Evolutionary conservation across 2,888 invertebrate genomes (phyloP).

Genomic region (Xanthorhoe designata): DNA sequence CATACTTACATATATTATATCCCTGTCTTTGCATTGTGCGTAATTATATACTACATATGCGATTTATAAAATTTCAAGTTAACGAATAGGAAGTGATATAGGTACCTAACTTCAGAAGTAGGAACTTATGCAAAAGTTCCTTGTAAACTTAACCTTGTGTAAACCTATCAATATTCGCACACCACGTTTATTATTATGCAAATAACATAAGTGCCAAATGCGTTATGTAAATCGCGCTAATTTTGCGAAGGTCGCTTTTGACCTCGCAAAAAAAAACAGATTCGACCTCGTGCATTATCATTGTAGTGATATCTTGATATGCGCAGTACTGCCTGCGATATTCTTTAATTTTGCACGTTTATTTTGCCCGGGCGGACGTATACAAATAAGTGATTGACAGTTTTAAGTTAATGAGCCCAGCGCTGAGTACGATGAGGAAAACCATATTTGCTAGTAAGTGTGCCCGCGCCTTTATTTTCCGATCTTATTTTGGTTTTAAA

Average conservation of each 20-base stretch:
- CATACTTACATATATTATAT: too few relatives aligned
- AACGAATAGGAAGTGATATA: neutral
- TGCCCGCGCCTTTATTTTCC: slow-evolving; percentile 24
- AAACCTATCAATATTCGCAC: slow-evolving; percentile 60
- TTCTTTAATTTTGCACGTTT: slow-evolving; percentile 63
- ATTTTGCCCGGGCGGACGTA: slow-evolving; percentile 56
- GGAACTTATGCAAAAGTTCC: slow-evolving; percentile 1
- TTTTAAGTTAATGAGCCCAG: slow-evolving; percentile 12
- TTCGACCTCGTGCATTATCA: slow-evolving; percentile 77
- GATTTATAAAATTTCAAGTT: neutral
- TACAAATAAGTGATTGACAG: slow-evolving; percentile 33
- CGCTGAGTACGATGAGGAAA: slow-evolving; percentile 43
- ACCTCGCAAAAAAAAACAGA: slow-evolving; percentile 75
- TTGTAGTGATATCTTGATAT: slow-evolving; percentile 75
- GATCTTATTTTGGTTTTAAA: neutral
- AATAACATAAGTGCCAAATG: slow-evolving; percentile 49
- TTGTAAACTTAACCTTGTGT: slow-evolving; percentile 13
- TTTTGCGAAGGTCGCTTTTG: slow-evolving; percentile 74
- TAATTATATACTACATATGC: too few relatives aligned
- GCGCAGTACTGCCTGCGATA: slow-evolving; percentile 70
- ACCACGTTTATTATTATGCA: slow-evolving; percentile 25
- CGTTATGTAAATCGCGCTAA: slow-evolving; percentile 79
- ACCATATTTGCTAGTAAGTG: slow-evolving; percentile 47
- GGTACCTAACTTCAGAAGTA: neutral
- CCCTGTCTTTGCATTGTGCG: too few relatives aligned